Base-by-base conservation (phyloP, 2,888 invertebrate genomes). In the Agrochola lota region DNA sequence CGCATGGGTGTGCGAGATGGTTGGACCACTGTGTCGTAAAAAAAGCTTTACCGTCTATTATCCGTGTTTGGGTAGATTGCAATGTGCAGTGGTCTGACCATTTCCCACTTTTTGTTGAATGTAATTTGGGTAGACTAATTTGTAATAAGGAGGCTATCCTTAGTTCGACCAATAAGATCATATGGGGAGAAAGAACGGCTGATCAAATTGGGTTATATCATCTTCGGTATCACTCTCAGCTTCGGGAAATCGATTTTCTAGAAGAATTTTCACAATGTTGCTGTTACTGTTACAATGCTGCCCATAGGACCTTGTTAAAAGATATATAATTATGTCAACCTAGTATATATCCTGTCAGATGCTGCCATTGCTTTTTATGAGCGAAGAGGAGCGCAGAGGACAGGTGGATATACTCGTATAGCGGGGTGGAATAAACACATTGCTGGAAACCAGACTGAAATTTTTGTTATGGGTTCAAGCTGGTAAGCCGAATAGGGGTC, bases 31-130 rank as follows among this genome's bases (percentile, higher is more conserved):
- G 49, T 49, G 15, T 49, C 15, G 4, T 49, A 15, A 49, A 4
- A 17, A 49, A 17, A 5, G 49, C 49, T 17, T 17, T 49, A 5
- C 49, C 49, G 6, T 49, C 49, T n/a, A 17, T 49, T 17, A 49
- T 15, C 15, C 49, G 49, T 20, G 60, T 60, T 12, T 60, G 26
- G 26, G 60, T 30, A 26, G 60, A 60, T 60, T 60, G 26, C 15
- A 26, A 59, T 26, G 59, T 59, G 59, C 60, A 30, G 26, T 60
- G 59, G 60, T 60, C 60, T 60, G 60, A 60, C 60, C 26, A 60
- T 17, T 60, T 60, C 8, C 60, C 60, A 60, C 60, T 60, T 30
- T 30, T 30, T 60, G 30, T 60, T 60, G 17, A 60, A 30, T 60
- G 30, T 60, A 11, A 62, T 35, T 11, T 62, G 23, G 30, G 62